These are phyloP conservation scores for Akabosia matsudoensis DNA, from an alignment of 1,140 invertebrate genomes.

Conservation along the genomic window DNA sequence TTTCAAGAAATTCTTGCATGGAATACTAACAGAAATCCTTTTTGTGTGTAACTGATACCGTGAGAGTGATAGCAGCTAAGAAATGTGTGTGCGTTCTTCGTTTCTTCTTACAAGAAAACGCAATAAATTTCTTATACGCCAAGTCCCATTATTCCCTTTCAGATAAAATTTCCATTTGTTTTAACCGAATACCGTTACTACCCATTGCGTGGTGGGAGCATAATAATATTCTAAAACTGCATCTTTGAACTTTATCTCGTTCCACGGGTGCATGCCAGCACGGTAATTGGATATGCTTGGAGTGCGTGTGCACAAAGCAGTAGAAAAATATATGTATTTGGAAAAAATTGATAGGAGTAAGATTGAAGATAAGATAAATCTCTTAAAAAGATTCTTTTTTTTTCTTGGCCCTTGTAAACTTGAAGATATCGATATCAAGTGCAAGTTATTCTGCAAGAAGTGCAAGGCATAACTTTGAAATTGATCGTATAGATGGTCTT, in stretches of 20 bases:
- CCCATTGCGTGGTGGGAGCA: too few relatives aligned
- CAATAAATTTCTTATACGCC: too few relatives aligned
- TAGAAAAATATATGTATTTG: too few relatives aligned
- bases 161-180: constrained; percentile 14
- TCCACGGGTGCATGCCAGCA: background rate
- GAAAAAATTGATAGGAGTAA: constrained; percentile 3
- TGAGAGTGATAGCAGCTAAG: background rate
- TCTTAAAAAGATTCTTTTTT: background rate
- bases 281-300: background rate
- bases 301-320: background rate
- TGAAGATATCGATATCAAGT: background rate
- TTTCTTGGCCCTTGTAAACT: background rate
- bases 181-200: too few relatives aligned
- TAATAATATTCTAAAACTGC: too few relatives aligned
- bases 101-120: too few relatives aligned
- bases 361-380: constrained; percentile 6
- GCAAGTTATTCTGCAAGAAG: background rate
- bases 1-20: background rate
- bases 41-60: background rate
- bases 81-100: too few relatives aligned
- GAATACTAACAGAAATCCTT: background rate
- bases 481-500: too few relatives aligned
- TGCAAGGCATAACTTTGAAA: background rate
- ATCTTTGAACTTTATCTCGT: background rate
- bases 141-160: background rate